These are phyloP conservation scores for Bellardia pandia DNA, from an alignment of 2,888 invertebrate genomes.

Conservation along the genomic window DNA sequence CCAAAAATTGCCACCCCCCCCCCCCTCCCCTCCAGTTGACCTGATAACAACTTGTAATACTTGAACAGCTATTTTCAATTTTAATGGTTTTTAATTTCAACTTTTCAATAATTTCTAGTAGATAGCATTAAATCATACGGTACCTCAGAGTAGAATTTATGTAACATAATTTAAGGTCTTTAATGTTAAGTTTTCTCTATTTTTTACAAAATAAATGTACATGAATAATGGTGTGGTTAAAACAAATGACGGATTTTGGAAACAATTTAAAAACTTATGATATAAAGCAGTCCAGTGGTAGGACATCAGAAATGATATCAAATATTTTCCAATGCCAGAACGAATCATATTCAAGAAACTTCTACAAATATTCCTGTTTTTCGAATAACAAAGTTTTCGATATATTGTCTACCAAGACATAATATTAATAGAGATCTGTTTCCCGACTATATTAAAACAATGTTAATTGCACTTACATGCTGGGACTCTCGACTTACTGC, in stretches of 20 bases:
- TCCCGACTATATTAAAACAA: no score
- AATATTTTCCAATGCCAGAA: no score
- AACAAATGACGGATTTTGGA: not conserved
- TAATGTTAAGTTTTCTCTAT: constrained; percentile 7
- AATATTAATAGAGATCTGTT: no score
- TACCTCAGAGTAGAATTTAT: constrained; percentile 33
- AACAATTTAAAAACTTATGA: no score
- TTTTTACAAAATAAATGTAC: constrained; percentile 72
- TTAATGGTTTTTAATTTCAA: constrained; percentile 9
- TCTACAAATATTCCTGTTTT: no score
- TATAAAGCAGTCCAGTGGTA: no score
- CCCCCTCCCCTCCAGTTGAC: constrained; percentile 9
- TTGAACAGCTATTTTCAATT: not conserved
- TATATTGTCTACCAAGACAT: no score
- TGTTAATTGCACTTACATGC: no score
- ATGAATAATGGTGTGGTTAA: constrained; percentile 65
- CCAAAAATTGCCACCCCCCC: not conserved
- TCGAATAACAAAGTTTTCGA: no score
- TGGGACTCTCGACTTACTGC: no score
- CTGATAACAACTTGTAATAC: constrained; percentile 61
- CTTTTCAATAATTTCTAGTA: constrained; percentile 11
- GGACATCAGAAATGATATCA: no score
- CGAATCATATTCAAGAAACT: no score
- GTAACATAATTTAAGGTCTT: not conserved
- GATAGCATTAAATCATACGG: constrained; percentile 43